Evolutionary conservation across 2,113 vertebrate species (phyloP).

Genomic region (Martes martes): DNA sequence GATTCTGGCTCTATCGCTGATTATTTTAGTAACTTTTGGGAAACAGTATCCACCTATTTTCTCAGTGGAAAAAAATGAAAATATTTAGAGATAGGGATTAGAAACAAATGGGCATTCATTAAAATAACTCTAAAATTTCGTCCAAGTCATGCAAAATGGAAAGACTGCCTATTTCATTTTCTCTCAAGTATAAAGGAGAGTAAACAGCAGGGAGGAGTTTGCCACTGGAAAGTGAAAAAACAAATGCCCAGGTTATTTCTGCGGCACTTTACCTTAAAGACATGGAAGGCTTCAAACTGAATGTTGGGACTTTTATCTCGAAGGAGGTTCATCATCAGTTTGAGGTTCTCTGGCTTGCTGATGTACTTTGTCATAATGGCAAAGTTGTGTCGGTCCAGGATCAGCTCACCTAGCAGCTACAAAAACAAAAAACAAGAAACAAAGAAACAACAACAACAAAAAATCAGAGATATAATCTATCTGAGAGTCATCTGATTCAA

Average conservation of each 20-base stretch:
- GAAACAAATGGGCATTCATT: slow-evolving; percentile 19
- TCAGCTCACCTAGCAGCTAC: slow-evolving; percentile 94
- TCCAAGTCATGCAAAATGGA: not conserved
- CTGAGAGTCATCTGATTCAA: not conserved
- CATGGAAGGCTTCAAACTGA: slow-evolving; percentile 98
- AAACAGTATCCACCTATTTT: not conserved
- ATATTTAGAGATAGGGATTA: not conserved
- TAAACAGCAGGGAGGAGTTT: not conserved
- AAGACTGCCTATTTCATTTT: slow-evolving; percentile 16
- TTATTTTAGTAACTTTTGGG: not conserved
- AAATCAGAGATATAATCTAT: not conserved
- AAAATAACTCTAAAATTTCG: slow-evolving; percentile 20
- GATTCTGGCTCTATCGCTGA: not conserved
- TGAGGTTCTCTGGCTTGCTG: slow-evolving; percentile 98
- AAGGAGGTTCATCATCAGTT: slow-evolving; percentile 98
- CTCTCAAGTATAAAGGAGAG: not conserved
- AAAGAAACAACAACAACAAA: not conserved
- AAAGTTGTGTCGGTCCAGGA: slow-evolving; percentile 97
- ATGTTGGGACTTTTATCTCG: slow-evolving; percentile 98
- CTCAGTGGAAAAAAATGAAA: not conserved
- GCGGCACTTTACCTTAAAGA: slow-evolving; percentile 92
- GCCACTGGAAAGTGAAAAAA: not conserved
- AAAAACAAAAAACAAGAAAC: not conserved
- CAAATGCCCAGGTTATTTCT: not conserved
- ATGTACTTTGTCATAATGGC: slow-evolving; percentile 97